Evolutionary conservation across 2,113 vertebrate species (phyloP).

Genomic region (Psammodynastes pulverulentus): DNA sequence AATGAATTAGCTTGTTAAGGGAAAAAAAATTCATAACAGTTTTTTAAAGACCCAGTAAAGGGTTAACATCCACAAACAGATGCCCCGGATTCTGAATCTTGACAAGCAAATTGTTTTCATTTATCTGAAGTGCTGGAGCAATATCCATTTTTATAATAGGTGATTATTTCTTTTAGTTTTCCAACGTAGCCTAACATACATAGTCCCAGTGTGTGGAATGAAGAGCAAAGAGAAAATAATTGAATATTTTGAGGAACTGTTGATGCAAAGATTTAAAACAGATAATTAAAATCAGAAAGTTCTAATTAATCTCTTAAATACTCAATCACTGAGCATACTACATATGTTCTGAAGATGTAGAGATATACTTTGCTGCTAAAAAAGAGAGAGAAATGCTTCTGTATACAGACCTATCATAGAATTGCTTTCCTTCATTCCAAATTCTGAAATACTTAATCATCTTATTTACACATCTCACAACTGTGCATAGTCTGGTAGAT

Average conservation of each 20-base stretch:
- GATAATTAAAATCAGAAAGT: conserved; percentile 22
- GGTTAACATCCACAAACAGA: conserved; percentile 3
- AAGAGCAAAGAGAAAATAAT: conserved; percentile 40
- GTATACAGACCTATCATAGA: neutral
- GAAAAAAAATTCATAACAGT: conserved; percentile 6
- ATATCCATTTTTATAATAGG: conserved; percentile 57
- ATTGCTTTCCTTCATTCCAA: neutral
- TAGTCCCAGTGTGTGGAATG: conserved; percentile 49
- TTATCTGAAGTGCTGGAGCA: conserved; percentile 45
- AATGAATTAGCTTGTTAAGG: conserved; percentile 26
- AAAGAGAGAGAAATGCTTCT: neutral
- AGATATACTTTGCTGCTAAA: neutral
- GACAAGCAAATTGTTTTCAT: conserved; percentile 63
- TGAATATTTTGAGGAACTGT: conserved; percentile 25
- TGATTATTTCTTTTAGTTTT: conserved; percentile 45
- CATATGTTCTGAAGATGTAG: neutral
- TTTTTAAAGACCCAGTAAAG: neutral
- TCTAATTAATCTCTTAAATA: conserved; percentile 14
- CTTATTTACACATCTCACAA: neutral
- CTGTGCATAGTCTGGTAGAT: neutral
- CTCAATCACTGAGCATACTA: neutral
- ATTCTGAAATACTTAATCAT: neutral
- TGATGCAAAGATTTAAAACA: conserved; percentile 37
- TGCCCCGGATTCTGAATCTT: conserved; percentile 54
- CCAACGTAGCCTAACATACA: conserved; percentile 33